These are phyloP conservation scores for Cyclopterus lumpus DNA, from an alignment of 2,797 vertebrate species.

Conservation along the genomic window DNA sequence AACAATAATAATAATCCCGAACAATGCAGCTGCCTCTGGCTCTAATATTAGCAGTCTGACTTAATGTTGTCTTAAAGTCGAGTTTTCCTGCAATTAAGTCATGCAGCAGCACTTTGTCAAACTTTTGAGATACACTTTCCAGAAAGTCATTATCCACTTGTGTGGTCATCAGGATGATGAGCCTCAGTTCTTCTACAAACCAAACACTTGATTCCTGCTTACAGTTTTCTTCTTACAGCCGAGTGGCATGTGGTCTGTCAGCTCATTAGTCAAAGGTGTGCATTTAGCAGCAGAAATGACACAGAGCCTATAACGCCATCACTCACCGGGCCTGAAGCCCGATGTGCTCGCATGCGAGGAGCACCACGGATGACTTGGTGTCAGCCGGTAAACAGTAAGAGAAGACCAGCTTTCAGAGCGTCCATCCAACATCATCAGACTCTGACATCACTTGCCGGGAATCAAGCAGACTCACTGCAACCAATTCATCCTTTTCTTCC, in stretches of 20 bases:
- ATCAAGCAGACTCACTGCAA: constrained; percentile 51
- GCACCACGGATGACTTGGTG: constrained; percentile 63
- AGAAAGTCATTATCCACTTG: constrained; percentile 68
- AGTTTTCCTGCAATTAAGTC: constrained; percentile 3
- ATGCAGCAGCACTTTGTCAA: background rate
- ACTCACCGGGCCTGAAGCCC: constrained; percentile 40
- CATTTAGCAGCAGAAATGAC: constrained; percentile 48
- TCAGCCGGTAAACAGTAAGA: constrained; percentile 51
- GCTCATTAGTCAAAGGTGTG: constrained; percentile 72
- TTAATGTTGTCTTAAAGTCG: constrained; percentile 3
- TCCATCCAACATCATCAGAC: constrained; percentile 74
- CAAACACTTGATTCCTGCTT: constrained; percentile 59
- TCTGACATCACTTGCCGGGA: constrained; percentile 76
- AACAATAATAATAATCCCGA: background rate
- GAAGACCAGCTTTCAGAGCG: constrained; percentile 45
- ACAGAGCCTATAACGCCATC: constrained; percentile 50
- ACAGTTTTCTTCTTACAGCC: constrained; percentile 33
- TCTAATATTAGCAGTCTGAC: constrained; percentile 2
- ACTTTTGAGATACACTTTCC: constrained; percentile 28
- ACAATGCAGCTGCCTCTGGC: constrained; percentile 8
- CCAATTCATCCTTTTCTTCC: constrained; percentile 70
- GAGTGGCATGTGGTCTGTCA: constrained; percentile 65
- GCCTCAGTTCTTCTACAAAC: constrained; percentile 51
- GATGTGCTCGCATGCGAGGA: constrained; percentile 46
- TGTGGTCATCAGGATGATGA: constrained; percentile 61